Conservation (phyloP, 2,113 vertebrate species). For the Trematomus loennbergii region DNA sequence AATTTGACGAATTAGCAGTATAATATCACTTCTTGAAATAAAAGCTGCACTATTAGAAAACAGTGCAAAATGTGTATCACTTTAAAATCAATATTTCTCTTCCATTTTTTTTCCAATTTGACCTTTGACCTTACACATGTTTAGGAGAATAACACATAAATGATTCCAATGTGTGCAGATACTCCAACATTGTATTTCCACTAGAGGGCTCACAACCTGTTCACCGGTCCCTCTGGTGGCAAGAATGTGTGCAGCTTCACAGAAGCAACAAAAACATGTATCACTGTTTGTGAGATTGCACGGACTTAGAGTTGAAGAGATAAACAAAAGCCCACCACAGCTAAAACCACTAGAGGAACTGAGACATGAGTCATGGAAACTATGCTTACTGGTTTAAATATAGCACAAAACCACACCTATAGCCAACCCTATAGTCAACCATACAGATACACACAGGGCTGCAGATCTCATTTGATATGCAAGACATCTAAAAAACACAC, state of each 20-base stretch:
- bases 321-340: neutral
- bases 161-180: neutral
- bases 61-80: neutral
- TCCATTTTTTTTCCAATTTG: neutral
- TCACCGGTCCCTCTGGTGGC: conserved; percentile 46
- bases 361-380: neutral
- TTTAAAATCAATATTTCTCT: neutral
- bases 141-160: neutral
- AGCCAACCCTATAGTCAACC: neutral
- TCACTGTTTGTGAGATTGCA: neutral
- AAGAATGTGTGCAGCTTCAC: conserved; percentile 14
- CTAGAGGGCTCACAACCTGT: neutral
- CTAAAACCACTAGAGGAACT: conserved; percentile 32
- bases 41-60: no score
- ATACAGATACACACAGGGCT: neutral
- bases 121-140: neutral
- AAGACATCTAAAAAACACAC: no score
- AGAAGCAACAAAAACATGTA: neutral
- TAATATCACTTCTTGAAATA: no score
- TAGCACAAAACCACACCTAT: neutral
- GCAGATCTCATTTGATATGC: no score
- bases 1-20: no score
- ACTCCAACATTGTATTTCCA: neutral
- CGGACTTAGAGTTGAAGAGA: neutral
- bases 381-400: neutral